phyloP scores from a whole-genome alignment of 2,888 invertebrate genomes.

The Cantharis rufa region DNA sequence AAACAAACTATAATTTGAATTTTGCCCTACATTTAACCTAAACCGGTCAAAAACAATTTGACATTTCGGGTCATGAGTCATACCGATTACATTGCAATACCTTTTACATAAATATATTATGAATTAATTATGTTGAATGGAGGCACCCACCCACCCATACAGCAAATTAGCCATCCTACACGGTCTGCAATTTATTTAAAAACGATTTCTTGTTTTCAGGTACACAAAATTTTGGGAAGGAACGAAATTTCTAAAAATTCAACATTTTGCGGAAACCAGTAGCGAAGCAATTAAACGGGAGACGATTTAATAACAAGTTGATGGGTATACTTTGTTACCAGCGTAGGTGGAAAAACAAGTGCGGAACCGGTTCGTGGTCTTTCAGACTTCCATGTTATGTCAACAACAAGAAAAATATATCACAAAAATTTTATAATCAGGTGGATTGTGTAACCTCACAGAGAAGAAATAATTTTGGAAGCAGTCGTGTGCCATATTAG shows the following conservation, averaged over 20 bases:
- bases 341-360: constrained; percentile 36
- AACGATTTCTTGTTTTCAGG: not conserved
- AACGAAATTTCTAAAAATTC: not conserved
- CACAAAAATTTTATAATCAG: not conserved
- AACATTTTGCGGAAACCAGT: not conserved
- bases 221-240: not conserved
- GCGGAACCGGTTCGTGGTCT: constrained; percentile 25
- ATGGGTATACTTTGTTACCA: constrained; percentile 43
- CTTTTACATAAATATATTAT: not conserved
- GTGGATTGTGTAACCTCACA: not conserved
- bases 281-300: not conserved
- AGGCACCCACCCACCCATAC: not conserved
- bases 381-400: constrained; percentile 7
- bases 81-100: not conserved
- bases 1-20: not conserved
- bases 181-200: not conserved
- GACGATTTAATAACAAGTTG: constrained; percentile 8
- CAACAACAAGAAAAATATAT: not conserved
- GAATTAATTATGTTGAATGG: not conserved
- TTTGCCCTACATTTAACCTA: not conserved
- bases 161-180: constrained; percentile 1
- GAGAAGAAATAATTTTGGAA: not conserved
- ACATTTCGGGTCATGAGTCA: not conserved
- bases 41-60: not conserved
- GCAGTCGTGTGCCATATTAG: not conserved